Conservation (phyloP, 2,888 invertebrate species). For the Sarcophaga caerulescens region DNA sequence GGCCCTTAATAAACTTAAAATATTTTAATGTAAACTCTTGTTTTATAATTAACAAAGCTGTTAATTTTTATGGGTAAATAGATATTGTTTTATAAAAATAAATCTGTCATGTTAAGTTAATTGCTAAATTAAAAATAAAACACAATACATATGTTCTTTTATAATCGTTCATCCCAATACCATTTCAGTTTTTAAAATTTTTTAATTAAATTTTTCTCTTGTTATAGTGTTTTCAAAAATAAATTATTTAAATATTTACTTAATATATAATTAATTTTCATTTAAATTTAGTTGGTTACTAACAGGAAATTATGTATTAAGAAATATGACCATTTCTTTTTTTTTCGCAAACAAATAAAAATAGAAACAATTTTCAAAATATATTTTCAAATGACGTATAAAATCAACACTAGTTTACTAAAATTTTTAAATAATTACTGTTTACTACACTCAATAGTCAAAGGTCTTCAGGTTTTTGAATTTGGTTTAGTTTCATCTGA, state of each 20-base stretch:
- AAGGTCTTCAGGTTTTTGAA: not conserved
- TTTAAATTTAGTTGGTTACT: conserved; percentile 9
- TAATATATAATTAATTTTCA: not conserved
- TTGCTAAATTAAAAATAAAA: conserved; percentile 23
- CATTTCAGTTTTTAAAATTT: not conserved
- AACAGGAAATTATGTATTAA: conserved; percentile 15
- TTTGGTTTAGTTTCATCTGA: not conserved
- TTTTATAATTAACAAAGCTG: too few relatives aligned
- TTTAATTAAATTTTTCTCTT: not conserved
- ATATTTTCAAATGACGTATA: not conserved
- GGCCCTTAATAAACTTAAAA: too few relatives aligned
- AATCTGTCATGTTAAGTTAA: too few relatives aligned
- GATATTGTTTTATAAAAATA: too few relatives aligned
- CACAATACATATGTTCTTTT: not conserved
- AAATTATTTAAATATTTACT: not conserved
- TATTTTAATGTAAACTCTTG: too few relatives aligned
- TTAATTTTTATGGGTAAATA: too few relatives aligned
- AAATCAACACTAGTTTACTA: not conserved
- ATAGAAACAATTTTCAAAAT: not conserved
- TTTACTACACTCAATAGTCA: not conserved
- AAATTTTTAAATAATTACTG: not conserved
- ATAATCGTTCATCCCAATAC: not conserved
- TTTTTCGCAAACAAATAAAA: not conserved
- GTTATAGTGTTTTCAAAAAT: not conserved
- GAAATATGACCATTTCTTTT: not conserved